These are phyloP conservation scores for Pangasius larnaudii DNA, from an alignment of 2,797 vertebrate genomes.

Conservation along the genomic window DNA sequence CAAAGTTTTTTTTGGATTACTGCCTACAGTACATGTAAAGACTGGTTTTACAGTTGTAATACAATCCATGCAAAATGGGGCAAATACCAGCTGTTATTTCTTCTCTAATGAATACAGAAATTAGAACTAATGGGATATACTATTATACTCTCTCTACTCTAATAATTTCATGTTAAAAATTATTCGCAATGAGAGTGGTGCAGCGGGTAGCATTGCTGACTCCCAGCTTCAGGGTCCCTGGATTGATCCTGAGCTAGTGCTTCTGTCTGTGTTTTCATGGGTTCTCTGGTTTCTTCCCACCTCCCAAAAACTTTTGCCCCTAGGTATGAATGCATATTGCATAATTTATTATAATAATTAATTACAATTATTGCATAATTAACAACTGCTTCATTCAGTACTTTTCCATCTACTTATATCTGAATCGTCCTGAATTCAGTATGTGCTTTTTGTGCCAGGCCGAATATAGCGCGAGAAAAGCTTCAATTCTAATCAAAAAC, in stretches of 20 bases:
- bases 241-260: not conserved
- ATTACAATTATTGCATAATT: not conserved
- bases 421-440: not conserved
- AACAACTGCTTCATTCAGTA: not conserved
- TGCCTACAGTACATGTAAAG: not conserved
- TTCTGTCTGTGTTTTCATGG: not conserved
- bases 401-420: not conserved
- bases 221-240: not conserved
- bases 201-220: too few relatives aligned
- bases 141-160: not conserved
- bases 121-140: not conserved
- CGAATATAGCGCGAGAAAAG: not conserved
- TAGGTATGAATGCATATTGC: not conserved
- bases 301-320: not conserved
- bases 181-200: too few relatives aligned
- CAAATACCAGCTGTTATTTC: not conserved
- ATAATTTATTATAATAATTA: too few relatives aligned
- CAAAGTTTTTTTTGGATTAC: not conserved
- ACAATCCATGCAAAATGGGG: not conserved
- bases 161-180: too few relatives aligned
- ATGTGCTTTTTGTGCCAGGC: not conserved
- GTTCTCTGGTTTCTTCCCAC: not conserved
- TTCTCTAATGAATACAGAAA: not conserved
- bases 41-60: not conserved
- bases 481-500: not conserved